phyloP scores from a whole-genome alignment of 2,888 invertebrate species.

The Mythimna loreyi region DNA sequence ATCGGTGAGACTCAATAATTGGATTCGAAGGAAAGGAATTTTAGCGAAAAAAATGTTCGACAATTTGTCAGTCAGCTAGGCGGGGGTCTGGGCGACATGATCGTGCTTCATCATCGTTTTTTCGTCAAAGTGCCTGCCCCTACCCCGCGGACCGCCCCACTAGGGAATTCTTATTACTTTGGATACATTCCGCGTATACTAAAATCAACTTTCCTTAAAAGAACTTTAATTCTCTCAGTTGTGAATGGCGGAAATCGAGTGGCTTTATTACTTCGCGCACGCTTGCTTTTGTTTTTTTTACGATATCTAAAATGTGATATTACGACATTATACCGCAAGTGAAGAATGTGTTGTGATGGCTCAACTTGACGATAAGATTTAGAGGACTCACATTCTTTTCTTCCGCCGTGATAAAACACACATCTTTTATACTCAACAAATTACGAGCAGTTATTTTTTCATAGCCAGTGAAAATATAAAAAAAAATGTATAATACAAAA shows the following conservation, averaged over 20 bases:
- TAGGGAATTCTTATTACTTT: constrained; percentile 85
- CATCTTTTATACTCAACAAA: constrained; percentile 17
- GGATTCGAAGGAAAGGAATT: constrained; percentile 84
- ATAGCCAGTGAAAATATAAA: neutral
- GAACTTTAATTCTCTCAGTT: constrained; percentile 85
- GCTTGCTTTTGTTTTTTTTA: constrained; percentile 84
- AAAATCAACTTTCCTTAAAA: constrained; percentile 82
- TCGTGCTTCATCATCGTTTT: constrained; percentile 88
- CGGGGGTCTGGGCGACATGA: constrained; percentile 81
- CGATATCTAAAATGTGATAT: constrained; percentile 81
- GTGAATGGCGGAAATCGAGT: constrained; percentile 84
- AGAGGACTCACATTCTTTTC: constrained; percentile 50
- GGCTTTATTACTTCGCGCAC: constrained; percentile 83
- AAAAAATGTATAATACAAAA: constrained; percentile 12
- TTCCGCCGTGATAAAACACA: constrained; percentile 61
- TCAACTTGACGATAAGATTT: constrained; percentile 71
- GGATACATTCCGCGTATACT: constrained; percentile 82
- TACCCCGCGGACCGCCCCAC: constrained; percentile 72
- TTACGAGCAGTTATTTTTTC: constrained; percentile 2
- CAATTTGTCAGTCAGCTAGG: constrained; percentile 86
- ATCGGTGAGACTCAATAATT: constrained; percentile 83
- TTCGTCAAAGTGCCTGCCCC: constrained; percentile 80
- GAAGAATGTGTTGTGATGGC: constrained; percentile 76
- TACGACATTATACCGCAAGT: constrained; percentile 79
- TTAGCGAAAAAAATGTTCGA: constrained; percentile 85